These are phyloP conservation scores for Papilio aristodemus DNA, from an alignment of 1,140 invertebrate species.

Conservation along the genomic window DNA sequence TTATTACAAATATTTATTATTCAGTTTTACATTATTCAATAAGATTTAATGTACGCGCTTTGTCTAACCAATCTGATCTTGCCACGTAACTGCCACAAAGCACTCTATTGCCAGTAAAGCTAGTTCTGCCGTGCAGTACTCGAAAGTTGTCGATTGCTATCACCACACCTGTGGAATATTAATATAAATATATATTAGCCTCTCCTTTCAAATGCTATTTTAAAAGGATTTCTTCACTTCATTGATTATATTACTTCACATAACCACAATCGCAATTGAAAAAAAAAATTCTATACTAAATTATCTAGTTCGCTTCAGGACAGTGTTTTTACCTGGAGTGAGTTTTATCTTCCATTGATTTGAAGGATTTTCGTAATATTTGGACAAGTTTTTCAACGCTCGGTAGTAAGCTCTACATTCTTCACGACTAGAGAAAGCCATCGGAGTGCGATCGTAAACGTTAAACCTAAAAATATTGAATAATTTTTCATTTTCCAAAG, in stretches of 20 bases:
- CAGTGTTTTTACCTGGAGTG: constrained; percentile 83
- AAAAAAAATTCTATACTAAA: no score
- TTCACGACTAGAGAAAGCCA: constrained; percentile 78
- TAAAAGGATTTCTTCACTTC: no score
- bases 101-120: constrained; percentile 82
- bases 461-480: constrained; percentile 80
- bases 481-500: constrained; percentile 17
- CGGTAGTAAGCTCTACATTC: constrained; percentile 83
- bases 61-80: constrained; percentile 83
- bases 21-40: constrained; percentile 48
- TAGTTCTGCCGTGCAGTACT: constrained; percentile 85
- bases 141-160: constrained; percentile 89
- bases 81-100: constrained; percentile 83
- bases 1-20: neutral
- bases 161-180: constrained; percentile 71
- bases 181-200: constrained; percentile 18
- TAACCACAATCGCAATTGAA: no score
- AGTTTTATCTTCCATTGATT: constrained; percentile 83
- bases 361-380: constrained; percentile 77
- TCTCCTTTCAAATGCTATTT: no score
- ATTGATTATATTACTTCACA: no score
- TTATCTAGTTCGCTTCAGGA: no score
- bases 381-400: constrained; percentile 81
- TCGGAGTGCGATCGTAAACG: constrained; percentile 84
- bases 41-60: constrained; percentile 76